Evolutionary conservation across 2,888 invertebrate species (phyloP), one percentile per base, ranked within the genome.

Genomic region (Orchesella flavescens): DNA sequence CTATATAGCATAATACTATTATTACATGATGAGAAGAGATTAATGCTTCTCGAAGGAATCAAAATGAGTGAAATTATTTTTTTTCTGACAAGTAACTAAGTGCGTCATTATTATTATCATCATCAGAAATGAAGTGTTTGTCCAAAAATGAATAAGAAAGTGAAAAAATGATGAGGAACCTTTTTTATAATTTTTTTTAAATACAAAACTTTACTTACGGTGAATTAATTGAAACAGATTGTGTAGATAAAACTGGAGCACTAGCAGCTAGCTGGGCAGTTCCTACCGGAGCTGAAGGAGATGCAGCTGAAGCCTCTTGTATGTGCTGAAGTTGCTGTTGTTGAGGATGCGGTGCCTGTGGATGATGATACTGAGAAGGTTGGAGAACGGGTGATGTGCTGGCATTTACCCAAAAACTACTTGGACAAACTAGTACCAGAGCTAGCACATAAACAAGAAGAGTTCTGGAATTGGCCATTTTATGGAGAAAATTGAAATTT

Each of bases 401-500:
- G 82, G 82, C 82, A 71, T 46, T 69, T 34, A 63, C 82, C 82
- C 82, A 82, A 72, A 63, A 72, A 76, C 75, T 71, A 66, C 73
- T 53, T 59, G 71, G 69, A 63, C 75, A 82, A 75, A 75, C 71
- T 76, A 82, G 61, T 53, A 34, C 34, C 7, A 82, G 53, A 34
- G 75, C 75, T 43, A 82, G 82, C 69, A 76, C 76, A 82, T 76
- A 82, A 75, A 82, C 82, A 82, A 82, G 74, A 24, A 75, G 82
- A 82, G 69, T 75, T 71, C 71, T 75, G 69, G 82, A 82, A 82
- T 82, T 75, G 82, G 82, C 82, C 82, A 82, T 82, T 82, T 82
- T 82, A 82, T 82, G 82, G 76, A 63, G 82, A 76, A 82, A 82
- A 82, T 82, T 82, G 82, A 76, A 82, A 82, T 82, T 82, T 82